These are phyloP conservation scores for Sebastes taczanowskii DNA, from an alignment of 2,797 vertebrate genomes.

Conservation along the genomic window DNA sequence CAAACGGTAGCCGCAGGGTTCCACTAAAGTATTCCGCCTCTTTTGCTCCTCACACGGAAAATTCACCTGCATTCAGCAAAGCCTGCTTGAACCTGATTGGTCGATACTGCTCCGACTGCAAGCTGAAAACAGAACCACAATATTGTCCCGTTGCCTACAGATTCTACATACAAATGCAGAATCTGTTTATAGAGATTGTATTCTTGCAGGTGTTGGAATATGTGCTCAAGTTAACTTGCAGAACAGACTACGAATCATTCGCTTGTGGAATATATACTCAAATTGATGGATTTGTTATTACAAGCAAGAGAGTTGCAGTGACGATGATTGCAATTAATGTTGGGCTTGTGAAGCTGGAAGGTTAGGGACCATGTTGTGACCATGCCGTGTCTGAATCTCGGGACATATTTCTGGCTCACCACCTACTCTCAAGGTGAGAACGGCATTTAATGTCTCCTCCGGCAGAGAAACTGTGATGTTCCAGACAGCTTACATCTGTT, in stretches of 20 bases:
- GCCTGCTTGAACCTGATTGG: neutral
- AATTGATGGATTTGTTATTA: neutral
- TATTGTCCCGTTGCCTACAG: neutral
- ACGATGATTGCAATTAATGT: neutral
- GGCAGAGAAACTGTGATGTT: neutral
- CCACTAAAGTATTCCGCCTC: neutral
- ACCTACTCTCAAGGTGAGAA: neutral
- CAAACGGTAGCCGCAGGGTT: neutral
- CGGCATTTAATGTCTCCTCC: neutral
- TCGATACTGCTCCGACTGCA: neutral
- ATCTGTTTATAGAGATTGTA: neutral
- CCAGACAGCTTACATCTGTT: neutral
- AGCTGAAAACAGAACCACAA: neutral
- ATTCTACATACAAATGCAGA: neutral
- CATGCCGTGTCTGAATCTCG: neutral
- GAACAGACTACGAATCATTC: constrained; percentile 15
- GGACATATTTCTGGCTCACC: neutral
- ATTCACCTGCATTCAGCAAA: neutral
- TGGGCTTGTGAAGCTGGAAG: neutral
- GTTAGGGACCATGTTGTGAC: neutral
- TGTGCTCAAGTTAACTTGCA: constrained; percentile 1
- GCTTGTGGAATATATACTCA: constrained; percentile 12
- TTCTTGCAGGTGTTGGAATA: constrained; percentile 36
- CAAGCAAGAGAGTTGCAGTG: neutral
- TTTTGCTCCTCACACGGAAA: neutral